Base-by-base conservation (phyloP, 2,113 vertebrate genomes). In the Lichenostomus cassidix region DNA sequence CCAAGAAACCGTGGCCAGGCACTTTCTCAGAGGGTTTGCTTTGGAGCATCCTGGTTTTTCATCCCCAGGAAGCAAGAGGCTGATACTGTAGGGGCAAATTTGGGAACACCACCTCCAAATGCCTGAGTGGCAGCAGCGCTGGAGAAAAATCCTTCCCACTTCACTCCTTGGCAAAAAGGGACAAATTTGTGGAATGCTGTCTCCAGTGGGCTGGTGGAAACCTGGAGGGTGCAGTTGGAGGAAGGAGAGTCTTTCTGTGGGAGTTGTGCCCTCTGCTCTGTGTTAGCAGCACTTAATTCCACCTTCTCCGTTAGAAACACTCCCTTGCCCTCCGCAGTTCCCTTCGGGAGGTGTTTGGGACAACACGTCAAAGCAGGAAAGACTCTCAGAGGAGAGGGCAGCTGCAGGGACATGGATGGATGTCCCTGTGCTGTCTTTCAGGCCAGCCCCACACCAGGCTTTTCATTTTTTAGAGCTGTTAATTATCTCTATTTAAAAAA, bases 221-320 rank as follows among this genome's bases (percentile, higher is more conserved):
- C 58, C 81, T 70, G 59, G 37, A 93, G 70, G 46, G 37, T 20
- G 56, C 41, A 14, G 6, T 11, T 37, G 59, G 90, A 82, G 80
- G 90, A 70, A 60, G 65, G n/a, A 52, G 33, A 6, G 47, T 11
- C 8, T 6, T 7, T 16, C 56, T n/a, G 81, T 79, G 47, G 68
- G 46, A 44, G 76, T 2, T 39, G 52, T 92, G 73, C 83, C 83
- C 92, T 86, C 86, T 90, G 94, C 60, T 90, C 21, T 13, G 68
- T 56, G 86, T 92, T 92, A 47, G 19, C 52, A 37, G 68, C 94
- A 94, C 95, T 90, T 89, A 65, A 86, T 97, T 94, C 70, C 89
- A 94, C 91, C 91, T 92, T 87, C 5, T 77, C 71, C 83, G 73
- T 89, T 70, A 83, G 86, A 58, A 90, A 83, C 2, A 3, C 68